Evolutionary conservation across 2,888 invertebrate genomes (phyloP).

Genomic region (Clivina fossor): DNA sequence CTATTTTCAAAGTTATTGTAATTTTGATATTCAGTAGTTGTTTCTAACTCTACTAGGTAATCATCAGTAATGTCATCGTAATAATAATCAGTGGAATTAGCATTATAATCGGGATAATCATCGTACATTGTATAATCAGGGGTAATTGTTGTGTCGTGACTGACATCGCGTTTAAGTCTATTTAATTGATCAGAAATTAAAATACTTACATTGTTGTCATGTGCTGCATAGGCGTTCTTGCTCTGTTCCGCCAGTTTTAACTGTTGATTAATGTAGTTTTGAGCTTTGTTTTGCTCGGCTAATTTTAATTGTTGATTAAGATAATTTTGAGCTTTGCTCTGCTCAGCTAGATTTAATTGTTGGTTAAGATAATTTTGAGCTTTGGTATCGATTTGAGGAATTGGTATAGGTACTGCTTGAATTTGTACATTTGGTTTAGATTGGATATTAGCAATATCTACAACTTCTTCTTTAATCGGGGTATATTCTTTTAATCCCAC

Average conservation of each 20-base stretch:
- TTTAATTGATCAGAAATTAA: neutral
- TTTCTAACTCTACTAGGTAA: slow-evolving; percentile 28
- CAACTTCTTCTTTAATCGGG: slow-evolving; percentile 55
- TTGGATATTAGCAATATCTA: slow-evolving; percentile 53
- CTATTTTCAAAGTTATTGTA: slow-evolving; percentile 28
- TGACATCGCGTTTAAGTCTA: slow-evolving; percentile 27
- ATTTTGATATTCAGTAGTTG: slow-evolving; percentile 7
- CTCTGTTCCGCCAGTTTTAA: slow-evolving; percentile 23
- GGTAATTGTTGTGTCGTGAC: neutral
- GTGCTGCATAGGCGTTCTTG: slow-evolving; percentile 33
- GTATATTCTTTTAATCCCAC: slow-evolving; percentile 49
- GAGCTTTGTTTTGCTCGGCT: too few species aligned
- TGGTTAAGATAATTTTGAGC: slow-evolving; percentile 8
- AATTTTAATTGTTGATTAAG: slow-evolving; percentile 32
- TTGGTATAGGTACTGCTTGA: slow-evolving; percentile 36
- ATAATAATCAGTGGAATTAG: slow-evolving; percentile 36
- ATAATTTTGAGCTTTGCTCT: slow-evolving; percentile 28
- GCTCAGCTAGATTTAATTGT: too few species aligned
- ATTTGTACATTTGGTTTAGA: slow-evolving; percentile 40
- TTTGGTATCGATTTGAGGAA: slow-evolving; percentile 22
- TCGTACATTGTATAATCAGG: slow-evolving; percentile 21
- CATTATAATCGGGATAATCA: slow-evolving; percentile 26
- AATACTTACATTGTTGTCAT: slow-evolving; percentile 36
- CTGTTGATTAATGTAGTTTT: slow-evolving; percentile 33
- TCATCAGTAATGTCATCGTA: slow-evolving; percentile 38